A percentile compares a stretch with the other conserved stretches of the same genome.
Conservation (phyloP, 2,888 invertebrate genomes). For the Lepidonotus clava region DNA sequence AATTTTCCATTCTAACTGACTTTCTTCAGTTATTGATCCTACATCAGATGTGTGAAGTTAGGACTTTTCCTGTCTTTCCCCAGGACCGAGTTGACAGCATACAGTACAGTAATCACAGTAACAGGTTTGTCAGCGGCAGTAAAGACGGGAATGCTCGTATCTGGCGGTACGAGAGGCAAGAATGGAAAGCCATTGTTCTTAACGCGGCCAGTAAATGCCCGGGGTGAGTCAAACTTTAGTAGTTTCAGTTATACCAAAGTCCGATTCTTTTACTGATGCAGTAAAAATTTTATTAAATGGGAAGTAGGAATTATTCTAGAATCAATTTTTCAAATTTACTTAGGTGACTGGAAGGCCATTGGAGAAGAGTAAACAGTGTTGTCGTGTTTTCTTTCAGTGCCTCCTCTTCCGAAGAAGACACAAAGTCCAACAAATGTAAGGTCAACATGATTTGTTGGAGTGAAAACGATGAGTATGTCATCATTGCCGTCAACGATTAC, state of each 20-base stretch:
- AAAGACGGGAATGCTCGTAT: conserved; percentile 97
- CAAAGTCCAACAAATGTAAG: conserved; percentile 82
- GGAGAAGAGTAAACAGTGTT: too few species aligned
- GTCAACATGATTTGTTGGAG: conserved; percentile 99
- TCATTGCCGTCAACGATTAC: conserved; percentile 95
- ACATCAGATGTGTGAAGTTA: too few species aligned
- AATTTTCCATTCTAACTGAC: too few species aligned
- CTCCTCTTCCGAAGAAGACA: conserved; percentile 46
- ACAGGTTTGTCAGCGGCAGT: conserved; percentile 95
- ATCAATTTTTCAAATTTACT: too few species aligned
- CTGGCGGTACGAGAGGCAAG: conserved; percentile 94
- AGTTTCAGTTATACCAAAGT: too few species aligned
- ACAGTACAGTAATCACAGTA: conserved; percentile 93
- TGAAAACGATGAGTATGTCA: conserved; percentile 90
- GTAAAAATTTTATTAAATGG: too few species aligned
- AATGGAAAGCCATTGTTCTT: conserved; percentile 91
- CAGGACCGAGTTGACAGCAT: conserved; percentile 96
- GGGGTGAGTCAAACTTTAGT: conserved; percentile 37
- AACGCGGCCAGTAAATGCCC: conserved; percentile 77
- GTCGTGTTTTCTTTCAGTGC: conserved; percentile 14
- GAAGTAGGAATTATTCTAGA: too few species aligned
- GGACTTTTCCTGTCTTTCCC: too few species aligned
- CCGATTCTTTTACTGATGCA: too few species aligned
- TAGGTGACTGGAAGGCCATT: too few species aligned
- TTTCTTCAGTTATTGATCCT: too few species aligned